These are phyloP conservation scores for Allygus modestus DNA, from an alignment of 2,888 invertebrate species.

Conservation along the genomic window DNA sequence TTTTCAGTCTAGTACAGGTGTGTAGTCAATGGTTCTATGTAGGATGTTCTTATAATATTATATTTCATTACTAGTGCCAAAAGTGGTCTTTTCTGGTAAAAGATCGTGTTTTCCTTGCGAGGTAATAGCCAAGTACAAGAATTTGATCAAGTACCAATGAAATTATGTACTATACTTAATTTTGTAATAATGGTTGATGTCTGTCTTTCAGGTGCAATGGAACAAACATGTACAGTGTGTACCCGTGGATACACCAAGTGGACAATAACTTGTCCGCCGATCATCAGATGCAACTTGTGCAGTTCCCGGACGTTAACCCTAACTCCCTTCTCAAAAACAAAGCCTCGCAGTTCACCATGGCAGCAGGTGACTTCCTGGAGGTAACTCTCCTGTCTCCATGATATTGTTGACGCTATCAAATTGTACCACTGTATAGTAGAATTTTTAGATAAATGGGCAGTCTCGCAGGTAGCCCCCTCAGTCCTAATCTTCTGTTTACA, in stretches of 20 bases:
- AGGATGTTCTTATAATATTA: too few species aligned
- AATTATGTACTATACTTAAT: too few species aligned
- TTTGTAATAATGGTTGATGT: not conserved
- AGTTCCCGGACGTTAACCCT: slow-evolving; percentile 92
- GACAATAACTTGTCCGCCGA: slow-evolving; percentile 91
- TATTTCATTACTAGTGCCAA: too few species aligned
- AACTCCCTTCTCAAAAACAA: slow-evolving; percentile 73
- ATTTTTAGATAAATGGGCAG: too few species aligned
- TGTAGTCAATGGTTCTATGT: too few species aligned
- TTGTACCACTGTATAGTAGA: not conserved
- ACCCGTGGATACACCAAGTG: slow-evolving; percentile 97
- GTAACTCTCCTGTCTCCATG: slow-evolving; percentile 76
- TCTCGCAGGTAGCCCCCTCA: too few species aligned
- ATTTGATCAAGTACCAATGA: too few species aligned
- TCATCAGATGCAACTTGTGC: slow-evolving; percentile 87
- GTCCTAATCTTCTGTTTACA: too few species aligned
- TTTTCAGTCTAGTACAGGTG: too few species aligned
- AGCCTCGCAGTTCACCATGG: slow-evolving; percentile 89
- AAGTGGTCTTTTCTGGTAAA: too few species aligned
- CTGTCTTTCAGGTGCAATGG: slow-evolving; percentile 77
- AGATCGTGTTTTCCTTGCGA: too few species aligned
- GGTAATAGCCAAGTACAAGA: too few species aligned
- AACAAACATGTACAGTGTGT: slow-evolving; percentile 86
- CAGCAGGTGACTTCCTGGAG: slow-evolving; percentile 97
- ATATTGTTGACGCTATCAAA: not conserved